Evolutionary conservation across 2,113 vertebrate genomes (phyloP), one percentile per base, ranked within the genome.

Genomic region (Hirundichthys speculiger): DNA sequence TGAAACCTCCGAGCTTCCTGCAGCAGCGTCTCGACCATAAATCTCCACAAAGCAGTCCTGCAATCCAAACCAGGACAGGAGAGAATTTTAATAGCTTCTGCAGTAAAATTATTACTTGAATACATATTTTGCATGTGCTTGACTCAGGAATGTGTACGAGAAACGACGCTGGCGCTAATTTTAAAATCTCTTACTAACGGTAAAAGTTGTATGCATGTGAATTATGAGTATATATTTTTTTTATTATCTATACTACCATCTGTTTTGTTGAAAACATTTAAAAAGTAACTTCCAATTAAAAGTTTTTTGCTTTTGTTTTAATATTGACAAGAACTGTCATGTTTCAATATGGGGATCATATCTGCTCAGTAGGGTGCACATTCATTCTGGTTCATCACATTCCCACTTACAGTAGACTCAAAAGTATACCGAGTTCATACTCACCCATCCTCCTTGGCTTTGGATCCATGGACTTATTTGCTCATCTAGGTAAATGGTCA

Each of bases 361-460:
- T 7, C 5, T 34, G 30, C 25, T 27, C 25, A 27, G 25, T 10
- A 34, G 30, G 30, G 30, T 34, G 6, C 30, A 34, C 30, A 34
- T 34, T 8, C 30, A 10, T 34, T 9, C 30, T 34, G 30, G 30
- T 9, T 1, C 30, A 34, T 9, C 42, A 19, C 2, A 43, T n/a
- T n/a, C 1, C 3, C 15, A 42, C 15, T 16, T 16, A 42, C 11
- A 2, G 16, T 16, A 43, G 16, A 43, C 13, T 43, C 13, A 18
- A 4, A 18, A 19, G 16, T 7, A 7, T 48, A 21, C 22, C 59
- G 47, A 22, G 41, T 11, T 8, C 7, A 6, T 18, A 91, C 98
- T 96, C 91, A 99, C 98, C 98, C 98, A 99, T 91, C 97, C 97
- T 78, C 96, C 97, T 74, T 99, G 94, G 68, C 92, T 93, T 82